phyloP scores from a whole-genome alignment of 2,113 vertebrate species.

The Hylia prasina region DNA sequence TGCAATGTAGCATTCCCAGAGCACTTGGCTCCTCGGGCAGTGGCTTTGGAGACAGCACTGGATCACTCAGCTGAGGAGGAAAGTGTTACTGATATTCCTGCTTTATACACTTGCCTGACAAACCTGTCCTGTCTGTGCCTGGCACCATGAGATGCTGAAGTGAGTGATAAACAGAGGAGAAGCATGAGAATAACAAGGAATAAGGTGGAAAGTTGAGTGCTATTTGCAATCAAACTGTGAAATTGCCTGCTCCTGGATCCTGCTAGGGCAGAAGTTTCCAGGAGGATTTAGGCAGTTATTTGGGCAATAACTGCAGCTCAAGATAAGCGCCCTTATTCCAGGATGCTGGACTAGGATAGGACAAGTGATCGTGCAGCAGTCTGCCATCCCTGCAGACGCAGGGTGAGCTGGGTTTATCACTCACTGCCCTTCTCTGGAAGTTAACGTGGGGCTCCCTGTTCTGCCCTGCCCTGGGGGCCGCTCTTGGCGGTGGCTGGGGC shows the following conservation, averaged over 20 bases:
- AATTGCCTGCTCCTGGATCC: background rate
- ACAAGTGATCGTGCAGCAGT: rapidly evolving
- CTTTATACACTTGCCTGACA: background rate
- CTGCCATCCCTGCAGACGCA: background rate
- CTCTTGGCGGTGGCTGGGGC: background rate
- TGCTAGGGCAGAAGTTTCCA: background rate
- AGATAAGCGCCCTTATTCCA: background rate
- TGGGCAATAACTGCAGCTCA: background rate
- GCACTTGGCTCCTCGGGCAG: rapidly evolving
- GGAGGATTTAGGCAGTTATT: background rate
- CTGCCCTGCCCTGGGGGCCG: background rate
- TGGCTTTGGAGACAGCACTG: background rate
- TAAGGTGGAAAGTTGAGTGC: background rate
- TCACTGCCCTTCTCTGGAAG: background rate
- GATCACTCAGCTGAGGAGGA: background rate
- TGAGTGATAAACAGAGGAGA: background rate
- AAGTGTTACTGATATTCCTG: background rate
- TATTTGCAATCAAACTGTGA: background rate
- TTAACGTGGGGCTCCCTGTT: background rate
- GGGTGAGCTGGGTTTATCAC: background rate
- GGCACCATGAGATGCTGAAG: background rate
- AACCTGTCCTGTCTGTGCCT: background rate
- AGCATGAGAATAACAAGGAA: background rate
- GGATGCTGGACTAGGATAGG: background rate
- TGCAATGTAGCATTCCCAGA: rapidly evolving